These are phyloP conservation scores for Anabacerthia variegaticeps DNA, from an alignment of 2,797 vertebrate species.

Conservation along the genomic window DNA sequence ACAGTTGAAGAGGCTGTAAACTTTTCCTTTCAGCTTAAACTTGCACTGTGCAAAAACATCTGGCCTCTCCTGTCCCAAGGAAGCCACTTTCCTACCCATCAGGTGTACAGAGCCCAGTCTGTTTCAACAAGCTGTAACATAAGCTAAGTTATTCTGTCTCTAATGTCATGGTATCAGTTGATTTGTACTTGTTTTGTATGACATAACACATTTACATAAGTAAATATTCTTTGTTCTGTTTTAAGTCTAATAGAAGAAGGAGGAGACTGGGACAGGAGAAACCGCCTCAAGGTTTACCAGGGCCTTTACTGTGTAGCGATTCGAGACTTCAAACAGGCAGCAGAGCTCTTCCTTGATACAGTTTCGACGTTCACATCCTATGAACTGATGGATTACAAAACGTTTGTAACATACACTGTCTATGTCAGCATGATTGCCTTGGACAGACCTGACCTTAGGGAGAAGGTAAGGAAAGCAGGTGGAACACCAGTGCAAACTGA, in stretches of 20 bases:
- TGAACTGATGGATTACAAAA: conserved; percentile 99
- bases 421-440: conserved; percentile 99
- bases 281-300: conserved; percentile 97
- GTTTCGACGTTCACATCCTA: conserved; percentile 99
- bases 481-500: not conserved
- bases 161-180: not conserved
- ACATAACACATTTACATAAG: not conserved
- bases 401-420: conserved; percentile 96
- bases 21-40: not conserved
- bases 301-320: conserved; percentile 97
- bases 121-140: not conserved
- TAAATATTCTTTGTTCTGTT: conserved; percentile 14
- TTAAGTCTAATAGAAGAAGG: conserved; percentile 96
- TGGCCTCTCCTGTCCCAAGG: not conserved
- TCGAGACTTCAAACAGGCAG: conserved; percentile 96
- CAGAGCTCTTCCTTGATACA: conserved; percentile 96
- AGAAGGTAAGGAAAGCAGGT: conserved; percentile 84
- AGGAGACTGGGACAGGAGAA: conserved; percentile 97
- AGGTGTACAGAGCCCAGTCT: not conserved
- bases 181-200: not conserved
- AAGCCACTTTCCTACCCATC: not conserved
- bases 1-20: not conserved
- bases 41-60: not conserved
- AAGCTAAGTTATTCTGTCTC: not conserved
- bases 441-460: conserved; percentile 94